These are phyloP conservation scores for Pyxicephalus adspersus DNA, from an alignment of 2,113 vertebrate species.

Conservation along the genomic window DNA sequence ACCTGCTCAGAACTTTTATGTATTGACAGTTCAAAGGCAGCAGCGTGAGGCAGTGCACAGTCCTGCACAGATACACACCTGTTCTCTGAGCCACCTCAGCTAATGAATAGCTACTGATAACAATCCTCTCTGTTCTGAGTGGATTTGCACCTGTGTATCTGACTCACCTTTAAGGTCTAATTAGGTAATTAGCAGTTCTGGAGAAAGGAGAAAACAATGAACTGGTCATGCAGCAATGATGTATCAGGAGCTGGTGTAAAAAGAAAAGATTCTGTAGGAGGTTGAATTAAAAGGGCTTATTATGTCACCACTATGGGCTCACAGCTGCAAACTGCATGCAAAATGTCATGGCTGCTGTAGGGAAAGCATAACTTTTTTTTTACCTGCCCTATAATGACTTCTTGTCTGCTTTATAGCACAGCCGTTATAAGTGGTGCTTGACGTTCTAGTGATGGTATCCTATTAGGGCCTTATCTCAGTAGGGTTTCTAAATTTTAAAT, in stretches of 20 bases:
- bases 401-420: not conserved
- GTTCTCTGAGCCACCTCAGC: slow-evolving; percentile 27
- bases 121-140: slow-evolving; percentile 24
- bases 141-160: slow-evolving; percentile 34
- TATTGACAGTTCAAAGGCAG: slow-evolving; percentile 33
- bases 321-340: slow-evolving; percentile 17
- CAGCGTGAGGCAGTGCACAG: slow-evolving; percentile 4
- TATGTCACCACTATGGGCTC: slow-evolving; percentile 15
- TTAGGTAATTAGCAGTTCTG: slow-evolving; percentile 42
- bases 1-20: slow-evolving; percentile 1
- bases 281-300: slow-evolving; percentile 2
- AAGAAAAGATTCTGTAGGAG: slow-evolving; percentile 15
- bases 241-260: not conserved
- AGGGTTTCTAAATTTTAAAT: too few relatives aligned
- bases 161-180: slow-evolving; percentile 52
- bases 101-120: slow-evolving; percentile 46
- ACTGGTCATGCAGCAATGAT: slow-evolving; percentile 47
- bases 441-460: too few relatives aligned
- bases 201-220: slow-evolving; percentile 32
- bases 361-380: not conserved
- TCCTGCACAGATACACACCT: slow-evolving; percentile 41
- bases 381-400: not conserved
- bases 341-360: slow-evolving; percentile 13
- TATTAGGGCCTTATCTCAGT: too few relatives aligned
- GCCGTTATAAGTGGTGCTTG: too few relatives aligned